Percentiles rank a stretch among this genome's conserved stretches.
These are phyloP conservation scores for Apogon hyalosoma DNA, from an alignment of 2,797 vertebrate species.

Conservation along the genomic window DNA sequence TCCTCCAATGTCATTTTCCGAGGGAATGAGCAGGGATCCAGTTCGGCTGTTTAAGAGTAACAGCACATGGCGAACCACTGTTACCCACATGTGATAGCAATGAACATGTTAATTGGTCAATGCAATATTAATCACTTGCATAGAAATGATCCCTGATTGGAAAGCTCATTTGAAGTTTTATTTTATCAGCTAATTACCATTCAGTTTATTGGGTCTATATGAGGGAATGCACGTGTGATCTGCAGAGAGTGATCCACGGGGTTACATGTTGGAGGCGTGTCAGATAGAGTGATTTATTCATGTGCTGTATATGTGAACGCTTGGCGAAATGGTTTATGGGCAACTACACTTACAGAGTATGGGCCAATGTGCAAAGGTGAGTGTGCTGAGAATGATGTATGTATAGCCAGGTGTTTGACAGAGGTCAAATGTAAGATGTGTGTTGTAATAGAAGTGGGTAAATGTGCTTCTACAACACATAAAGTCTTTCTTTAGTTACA, in stretches of 20 bases:
- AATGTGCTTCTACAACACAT: slow-evolving; percentile 34
- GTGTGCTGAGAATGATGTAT: slow-evolving; percentile 53
- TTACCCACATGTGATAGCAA: slow-evolving; percentile 11
- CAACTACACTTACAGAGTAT: slow-evolving; percentile 63
- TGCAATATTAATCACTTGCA: neutral
- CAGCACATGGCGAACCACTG: slow-evolving; percentile 3
- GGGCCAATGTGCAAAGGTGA: slow-evolving; percentile 63
- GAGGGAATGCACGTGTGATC: slow-evolving; percentile 5
- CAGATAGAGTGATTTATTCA: slow-evolving; percentile 62
- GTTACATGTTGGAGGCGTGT: slow-evolving; percentile 45
- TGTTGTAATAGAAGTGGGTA: slow-evolving; percentile 29
- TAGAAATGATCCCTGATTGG: neutral
- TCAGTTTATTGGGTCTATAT: slow-evolving; percentile 1
- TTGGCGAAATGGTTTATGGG: slow-evolving; percentile 72
- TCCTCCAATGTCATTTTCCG: slow-evolving; percentile 68
- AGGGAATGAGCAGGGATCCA: slow-evolving; percentile 63
- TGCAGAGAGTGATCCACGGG: slow-evolving; percentile 29
- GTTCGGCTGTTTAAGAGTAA: slow-evolving; percentile 56
- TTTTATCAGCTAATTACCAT: neutral
- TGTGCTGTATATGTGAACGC: slow-evolving; percentile 38
- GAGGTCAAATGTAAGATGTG: slow-evolving; percentile 52
- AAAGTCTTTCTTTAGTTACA: slow-evolving; percentile 38
- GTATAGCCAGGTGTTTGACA: slow-evolving; percentile 36
- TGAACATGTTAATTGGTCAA: neutral
- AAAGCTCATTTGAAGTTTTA: neutral